Evolutionary conservation across 2,888 invertebrate species (phyloP), one percentile per base, ranked within the genome.

Genomic region (Apodemia mormo): DNA sequence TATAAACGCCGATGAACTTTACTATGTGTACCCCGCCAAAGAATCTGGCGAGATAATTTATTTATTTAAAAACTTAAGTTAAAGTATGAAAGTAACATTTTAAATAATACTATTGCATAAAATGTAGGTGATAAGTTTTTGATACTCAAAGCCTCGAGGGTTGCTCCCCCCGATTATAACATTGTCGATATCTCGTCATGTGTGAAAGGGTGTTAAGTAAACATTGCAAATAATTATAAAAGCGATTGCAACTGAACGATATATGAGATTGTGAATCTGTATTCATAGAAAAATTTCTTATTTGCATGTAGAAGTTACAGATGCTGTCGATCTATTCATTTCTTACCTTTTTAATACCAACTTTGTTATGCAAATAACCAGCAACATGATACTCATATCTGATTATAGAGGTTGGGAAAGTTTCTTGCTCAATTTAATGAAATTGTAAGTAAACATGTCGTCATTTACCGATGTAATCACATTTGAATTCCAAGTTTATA

Each of bases 181-280:
- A 84, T 92, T 93, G 91, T 93, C 79, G 79, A 82, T 84, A 82
- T 87, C 88, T 89, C 91, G 82, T 93, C 93, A 94, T 89, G 90
- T 90, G 91, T 90, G 89, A 93, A 94, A 93, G 93, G 93, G 94
- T 93, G 93, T 92, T 93, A 93, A 93, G 93, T 93, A 94, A 94
- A 94, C 94, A 94, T 93, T 93, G 93, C 91, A 90, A 91, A 93
- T 93, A 89, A 92, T 92, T 93, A 92, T 89, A 89, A 92, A 90
- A 85, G 85, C 88, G 89, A 91, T 89, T 87, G 89, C 88, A 92
- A 87, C 89, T 82, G 81, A 81, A 81, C 79, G 80, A 79, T 79
- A 81, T 77, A 78, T 67, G 72, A 74, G 82, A 77, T 79, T 75
- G 78, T 81, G 89, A 89, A 90, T 80, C 80, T 79, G 81, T 85